Base-by-base conservation (phyloP, 2,113 vertebrate species). In the Podarcis raffonei region DNA sequence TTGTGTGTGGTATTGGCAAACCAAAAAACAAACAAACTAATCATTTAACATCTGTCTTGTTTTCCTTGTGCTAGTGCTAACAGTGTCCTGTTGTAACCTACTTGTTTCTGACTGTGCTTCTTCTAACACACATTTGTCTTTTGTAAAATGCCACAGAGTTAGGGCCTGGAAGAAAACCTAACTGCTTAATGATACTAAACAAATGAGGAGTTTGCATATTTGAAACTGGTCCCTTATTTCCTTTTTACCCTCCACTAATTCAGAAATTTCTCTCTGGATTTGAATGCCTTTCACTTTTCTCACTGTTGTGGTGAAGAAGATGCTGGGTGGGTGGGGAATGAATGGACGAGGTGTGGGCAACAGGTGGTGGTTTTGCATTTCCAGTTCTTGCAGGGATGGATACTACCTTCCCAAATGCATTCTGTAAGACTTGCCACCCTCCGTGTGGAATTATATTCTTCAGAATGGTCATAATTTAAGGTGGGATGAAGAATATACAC, bases 21-120 rank as follows among this genome's bases (percentile, higher is more conserved):
- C 91, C n/a, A 18, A 32, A 74, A 74, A 74, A 94, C 91, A 18
- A 35, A 32, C 32, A 74, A 74, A 96, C 96, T 97, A 97, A 98
- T 96, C 97, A 97, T 95, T 91, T 98, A 97, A 97, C 97, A 97
- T 98, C 91, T 97, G 95, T 97, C 95, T 53, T 97, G 97, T 97
- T 96, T 95, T 94, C 95, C 96, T 94, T 96, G 96, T 94, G 94
- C 93, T 94, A 94, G 94, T 90, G 93, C 96, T 97, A 96, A 97
- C 94, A 88, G 82, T 87, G 87, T 94, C 86, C 93, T 94, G 91
- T 96, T 92, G 87, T 30, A 32, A 95, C 81, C 90, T 95, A 93
- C 95, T 90, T 91, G 90, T 81, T 95, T 93, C 93, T 95, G 94
- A 94, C 92, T 82, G 75, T 94, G 89, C 93, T 92, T 91, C 89